Evolutionary conservation across 2,113 vertebrate species (phyloP).

Genomic region (Tauraco erythrolophus): DNA sequence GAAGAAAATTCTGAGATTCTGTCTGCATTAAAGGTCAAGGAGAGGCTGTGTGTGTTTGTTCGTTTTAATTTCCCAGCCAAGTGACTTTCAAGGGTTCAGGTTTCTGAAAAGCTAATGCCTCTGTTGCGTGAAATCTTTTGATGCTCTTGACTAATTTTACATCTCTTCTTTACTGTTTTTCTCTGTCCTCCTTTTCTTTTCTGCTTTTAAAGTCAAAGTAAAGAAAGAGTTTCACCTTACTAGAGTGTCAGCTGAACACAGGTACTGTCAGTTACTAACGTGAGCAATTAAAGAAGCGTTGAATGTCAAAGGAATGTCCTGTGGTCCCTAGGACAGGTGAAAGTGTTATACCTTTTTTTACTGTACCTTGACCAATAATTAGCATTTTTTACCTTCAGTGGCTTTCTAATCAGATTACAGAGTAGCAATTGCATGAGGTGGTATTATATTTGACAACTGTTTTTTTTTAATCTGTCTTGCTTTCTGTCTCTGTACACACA

Average conservation of each 20-base stretch:
- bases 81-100: neutral
- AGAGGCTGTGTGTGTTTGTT: neutral
- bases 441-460: neutral
- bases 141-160: neutral
- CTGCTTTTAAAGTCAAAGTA: neutral
- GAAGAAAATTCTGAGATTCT: neutral
- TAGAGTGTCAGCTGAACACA: neutral
- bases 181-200: neutral
- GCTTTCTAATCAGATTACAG: neutral
- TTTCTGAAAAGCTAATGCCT: neutral
- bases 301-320: neutral
- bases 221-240: neutral
- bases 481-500: neutral
- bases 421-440: neutral
- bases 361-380: neutral
- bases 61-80: neutral
- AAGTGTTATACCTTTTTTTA: neutral
- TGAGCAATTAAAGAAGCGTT: neutral
- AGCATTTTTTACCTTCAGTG: neutral
- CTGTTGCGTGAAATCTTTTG: neutral
- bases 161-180: neutral
- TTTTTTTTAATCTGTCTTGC: neutral
- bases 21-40: neutral
- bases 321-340: neutral
- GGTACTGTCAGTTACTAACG: neutral